phyloP scores from a whole-genome alignment of 2,113 vertebrate species.

The Petrocephalus microphthalmus region DNA sequence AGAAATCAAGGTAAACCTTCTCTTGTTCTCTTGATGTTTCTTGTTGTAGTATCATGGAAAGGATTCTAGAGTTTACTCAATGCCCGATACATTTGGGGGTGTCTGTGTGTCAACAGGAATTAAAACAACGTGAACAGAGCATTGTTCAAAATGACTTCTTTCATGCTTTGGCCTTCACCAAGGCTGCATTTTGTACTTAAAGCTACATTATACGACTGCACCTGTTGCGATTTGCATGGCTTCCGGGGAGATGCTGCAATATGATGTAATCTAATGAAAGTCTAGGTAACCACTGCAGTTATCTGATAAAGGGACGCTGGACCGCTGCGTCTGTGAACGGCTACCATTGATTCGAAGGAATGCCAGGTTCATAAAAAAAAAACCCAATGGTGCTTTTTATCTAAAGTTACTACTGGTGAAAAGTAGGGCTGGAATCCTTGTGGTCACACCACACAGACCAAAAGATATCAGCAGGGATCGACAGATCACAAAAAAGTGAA shows the following conservation, averaged over 20 bases:
- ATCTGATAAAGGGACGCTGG: conserved; percentile 25
- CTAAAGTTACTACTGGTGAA: not conserved
- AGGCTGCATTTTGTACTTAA: conserved; percentile 10
- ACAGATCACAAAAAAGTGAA: not conserved
- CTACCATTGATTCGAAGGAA: not conserved
- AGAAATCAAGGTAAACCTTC: not conserved
- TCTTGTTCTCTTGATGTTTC: not conserved
- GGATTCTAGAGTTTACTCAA: not conserved
- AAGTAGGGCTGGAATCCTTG: not conserved
- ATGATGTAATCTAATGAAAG: conserved; percentile 72
- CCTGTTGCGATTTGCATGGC: conserved; percentile 24
- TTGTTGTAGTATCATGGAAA: not conserved
- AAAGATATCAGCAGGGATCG: not conserved
- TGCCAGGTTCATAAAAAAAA: not conserved
- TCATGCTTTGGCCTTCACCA: not conserved
- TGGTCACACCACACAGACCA: not conserved
- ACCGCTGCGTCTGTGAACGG: not conserved
- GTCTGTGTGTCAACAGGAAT: not conserved
- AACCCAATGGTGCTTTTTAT: not conserved
- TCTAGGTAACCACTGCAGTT: conserved; percentile 10
- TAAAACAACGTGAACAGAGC: not conserved
- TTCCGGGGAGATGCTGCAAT: conserved; percentile 50
- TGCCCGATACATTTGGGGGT: not conserved
- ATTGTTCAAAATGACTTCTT: not conserved
- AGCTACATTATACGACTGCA: conserved; percentile 10